Base-by-base conservation (phyloP, 2,797 vertebrate genomes). In the Lemur catta region DNA sequence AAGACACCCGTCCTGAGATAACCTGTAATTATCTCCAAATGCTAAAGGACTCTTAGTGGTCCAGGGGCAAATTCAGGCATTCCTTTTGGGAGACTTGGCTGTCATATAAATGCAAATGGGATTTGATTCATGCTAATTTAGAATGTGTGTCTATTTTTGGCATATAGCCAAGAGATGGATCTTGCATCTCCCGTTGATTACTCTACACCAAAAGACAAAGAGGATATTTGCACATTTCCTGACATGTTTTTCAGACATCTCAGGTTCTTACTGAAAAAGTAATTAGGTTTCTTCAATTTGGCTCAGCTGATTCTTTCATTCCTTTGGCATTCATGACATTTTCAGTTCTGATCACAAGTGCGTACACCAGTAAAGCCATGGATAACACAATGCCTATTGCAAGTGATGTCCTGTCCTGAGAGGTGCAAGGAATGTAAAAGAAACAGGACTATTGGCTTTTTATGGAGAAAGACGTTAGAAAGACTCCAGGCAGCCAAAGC, bases 1-100 rank as follows among this genome's bases (percentile, higher is more conserved):
- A 92, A 95, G 86, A 55, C 57, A 85, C 28, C 76, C 10, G 1
- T 92, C 86, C 92, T 69, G 79, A 91, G 78, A 92, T 90, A 95
- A 94, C 96, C 94, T 90, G 38, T 67, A 93, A 96, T 95, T 82
- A 88, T 84, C 89, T 93, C 82, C 94, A 94, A 93, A 80, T 84
- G 76, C 72, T 95, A 18, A 72, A 63, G 79, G 92, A 71, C 74
- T 82, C 74, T 69, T 84, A 52, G 43, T 88, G 93, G 65, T 75
- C 91, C 75, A 59, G 75, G 38, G 57, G 65, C 75, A 93, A 97
- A 92, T 67, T 84, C 65, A 94, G 87, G 72, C 84, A 96, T 69
- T 15, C 10, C 35, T 89, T 89, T 89, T 61, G 71, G 20, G 86
- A 84, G 65, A 67, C 67, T 79, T 91, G 65, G 59, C 85, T 96